These are phyloP conservation scores for Petrolisthes manimaculis DNA, from an alignment of 2,888 invertebrate genomes.

Conservation along the genomic window DNA sequence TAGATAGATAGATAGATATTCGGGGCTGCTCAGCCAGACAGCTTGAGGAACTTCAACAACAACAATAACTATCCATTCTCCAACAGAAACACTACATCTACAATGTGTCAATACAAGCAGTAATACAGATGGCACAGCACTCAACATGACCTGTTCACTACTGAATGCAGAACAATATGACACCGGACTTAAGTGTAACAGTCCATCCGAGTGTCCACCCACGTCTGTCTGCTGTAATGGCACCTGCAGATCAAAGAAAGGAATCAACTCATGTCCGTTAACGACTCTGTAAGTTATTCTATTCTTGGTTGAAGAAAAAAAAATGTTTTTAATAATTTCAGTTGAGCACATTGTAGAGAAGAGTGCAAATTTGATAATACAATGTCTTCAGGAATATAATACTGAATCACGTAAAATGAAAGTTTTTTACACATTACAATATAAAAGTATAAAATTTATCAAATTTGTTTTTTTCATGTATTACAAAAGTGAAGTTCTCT, in stretches of 20 bases:
- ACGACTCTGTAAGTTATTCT: constrained; percentile 44
- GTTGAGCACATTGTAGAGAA: too few species aligned
- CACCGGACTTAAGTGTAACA: constrained; percentile 35
- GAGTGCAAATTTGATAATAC: too few species aligned
- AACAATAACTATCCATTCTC: neutral
- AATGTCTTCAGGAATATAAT: too few species aligned
- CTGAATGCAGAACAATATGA: constrained; percentile 22
- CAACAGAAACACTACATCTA: constrained; percentile 31
- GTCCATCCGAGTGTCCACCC: constrained; percentile 42
- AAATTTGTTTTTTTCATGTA: too few species aligned
- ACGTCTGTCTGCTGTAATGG: constrained; percentile 52
- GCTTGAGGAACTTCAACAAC: too few species aligned
- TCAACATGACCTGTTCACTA: constrained; percentile 29
- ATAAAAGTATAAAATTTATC: too few species aligned
- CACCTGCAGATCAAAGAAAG: constrained; percentile 36
- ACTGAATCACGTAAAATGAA: too few species aligned
- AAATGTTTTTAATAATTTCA: neutral
- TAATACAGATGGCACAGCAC: constrained; percentile 11
- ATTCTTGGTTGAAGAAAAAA: neutral
- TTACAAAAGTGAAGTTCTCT: neutral
- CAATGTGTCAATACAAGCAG: constrained; percentile 31
- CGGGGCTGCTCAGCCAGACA: too few species aligned
- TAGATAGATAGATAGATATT: too few species aligned
- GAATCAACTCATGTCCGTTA: constrained; percentile 35
- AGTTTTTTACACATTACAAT: too few species aligned